phyloP scores from a whole-genome alignment of 2,888 invertebrate species.

The Sceliomorpha sp. region DNA sequence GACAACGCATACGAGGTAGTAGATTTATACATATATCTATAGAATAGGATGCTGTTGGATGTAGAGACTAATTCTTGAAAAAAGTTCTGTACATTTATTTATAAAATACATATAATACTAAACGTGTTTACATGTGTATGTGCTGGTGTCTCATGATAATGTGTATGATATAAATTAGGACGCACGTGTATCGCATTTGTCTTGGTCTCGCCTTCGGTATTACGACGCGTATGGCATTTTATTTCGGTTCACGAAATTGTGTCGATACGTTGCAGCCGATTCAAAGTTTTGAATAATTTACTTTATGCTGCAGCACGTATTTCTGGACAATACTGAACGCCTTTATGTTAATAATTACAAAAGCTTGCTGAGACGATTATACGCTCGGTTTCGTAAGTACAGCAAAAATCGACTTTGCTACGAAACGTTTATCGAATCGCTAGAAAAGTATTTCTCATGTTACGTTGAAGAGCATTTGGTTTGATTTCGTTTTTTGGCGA shows the following conservation, averaged over 20 bases:
- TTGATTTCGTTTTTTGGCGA: background rate
- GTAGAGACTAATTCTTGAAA: slow-evolving; percentile 38
- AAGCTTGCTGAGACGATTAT: slow-evolving; percentile 1
- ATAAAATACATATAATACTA: slow-evolving; percentile 72
- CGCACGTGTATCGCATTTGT: slow-evolving; percentile 51
- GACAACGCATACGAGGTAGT: too few relatives aligned
- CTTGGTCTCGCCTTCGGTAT: slow-evolving; percentile 56
- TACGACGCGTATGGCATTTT: slow-evolving; percentile 66
- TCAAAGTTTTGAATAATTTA: slow-evolving; percentile 8
- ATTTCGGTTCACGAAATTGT: slow-evolving; percentile 46
- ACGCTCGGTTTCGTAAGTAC: background rate
- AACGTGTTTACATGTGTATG: slow-evolving; percentile 53
- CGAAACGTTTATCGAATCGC: background rate
- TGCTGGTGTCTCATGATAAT: slow-evolving; percentile 52
- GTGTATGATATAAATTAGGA: slow-evolving; percentile 62
- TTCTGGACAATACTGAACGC: slow-evolving; percentile 29
- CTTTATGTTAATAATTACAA: background rate
- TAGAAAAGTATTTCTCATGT: background rate
- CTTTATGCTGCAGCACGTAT: background rate
- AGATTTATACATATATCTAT: slow-evolving; percentile 1
- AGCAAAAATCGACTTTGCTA: background rate
- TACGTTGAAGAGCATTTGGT: background rate
- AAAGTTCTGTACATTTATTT: slow-evolving; percentile 77
- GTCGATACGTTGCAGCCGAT: slow-evolving; percentile 12
- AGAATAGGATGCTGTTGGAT: slow-evolving; percentile 9